Conservation (phyloP, 2,888 invertebrate species). For the Acanthosepion lycidas region DNA sequence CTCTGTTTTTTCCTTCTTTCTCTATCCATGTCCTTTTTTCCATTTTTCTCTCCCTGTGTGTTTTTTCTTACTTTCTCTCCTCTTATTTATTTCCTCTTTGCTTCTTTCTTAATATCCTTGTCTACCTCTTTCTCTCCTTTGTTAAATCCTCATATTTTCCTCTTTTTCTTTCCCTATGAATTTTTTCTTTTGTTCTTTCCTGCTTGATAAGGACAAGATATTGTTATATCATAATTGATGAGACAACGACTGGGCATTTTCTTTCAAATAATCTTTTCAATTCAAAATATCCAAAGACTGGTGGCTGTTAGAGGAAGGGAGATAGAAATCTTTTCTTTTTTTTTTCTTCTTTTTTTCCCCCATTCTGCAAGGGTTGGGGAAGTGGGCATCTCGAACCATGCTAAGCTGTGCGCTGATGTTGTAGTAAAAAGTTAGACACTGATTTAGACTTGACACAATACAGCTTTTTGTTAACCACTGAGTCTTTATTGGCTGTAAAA, state of each 20-base stretch:
- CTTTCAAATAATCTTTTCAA: not conserved
- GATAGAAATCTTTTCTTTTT: not conserved
- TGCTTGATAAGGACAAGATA: not conserved
- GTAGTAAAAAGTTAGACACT: conserved; percentile 1
- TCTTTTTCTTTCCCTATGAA: not conserved
- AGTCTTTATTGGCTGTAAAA: not conserved
- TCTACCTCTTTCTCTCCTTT: too few species aligned
- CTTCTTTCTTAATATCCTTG: too few species aligned
- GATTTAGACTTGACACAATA: not conserved
- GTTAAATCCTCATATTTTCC: too few species aligned
- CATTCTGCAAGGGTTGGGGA: not conserved
- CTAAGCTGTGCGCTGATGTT: not conserved
- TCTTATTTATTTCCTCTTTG: too few species aligned
- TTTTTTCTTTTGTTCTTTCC: not conserved
- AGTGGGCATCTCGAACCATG: not conserved
- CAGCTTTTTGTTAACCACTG: not conserved
- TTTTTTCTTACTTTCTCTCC: too few species aligned
- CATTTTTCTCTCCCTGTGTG: too few species aligned
- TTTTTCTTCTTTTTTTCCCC: not conserved
- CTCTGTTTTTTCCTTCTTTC: too few species aligned
- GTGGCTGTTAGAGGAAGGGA: too few species aligned
- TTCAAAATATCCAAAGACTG: too few species aligned
- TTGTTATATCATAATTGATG: not conserved
- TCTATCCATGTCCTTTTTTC: too few species aligned
- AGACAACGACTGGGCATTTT: not conserved